Base-by-base conservation (phyloP, 2,113 vertebrate species). In the Campylorhamphus procurvoides region DNA sequence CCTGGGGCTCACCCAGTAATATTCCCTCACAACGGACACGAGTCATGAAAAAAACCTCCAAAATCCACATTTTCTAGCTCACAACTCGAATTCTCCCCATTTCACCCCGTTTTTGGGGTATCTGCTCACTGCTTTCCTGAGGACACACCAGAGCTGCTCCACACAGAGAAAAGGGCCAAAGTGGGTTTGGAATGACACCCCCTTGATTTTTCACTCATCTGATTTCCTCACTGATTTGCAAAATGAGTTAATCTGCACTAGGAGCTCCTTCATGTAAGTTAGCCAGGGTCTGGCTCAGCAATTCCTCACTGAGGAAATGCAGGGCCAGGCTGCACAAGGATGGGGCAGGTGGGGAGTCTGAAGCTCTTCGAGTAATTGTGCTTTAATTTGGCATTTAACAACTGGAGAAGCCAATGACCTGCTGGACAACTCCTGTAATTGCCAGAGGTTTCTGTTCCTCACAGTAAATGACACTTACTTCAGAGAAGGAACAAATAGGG, bases 141-240 rank as follows among this genome's bases (percentile, higher is more conserved):
- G 24, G 72, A 55, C 64, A 33, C 62, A 14, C 14, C 35, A 12
- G 9, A n/a, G 27, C n/a, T 12, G 10, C 75, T n/a, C 35, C 78
- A 29, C 44, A 13, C 37, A 17, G 55, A 50, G 18, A 77, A 52
- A 44, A 83, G 69, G 47, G 33, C 20, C 67, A 27, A 27, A 55
- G 62, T 7, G 19, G 44, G 40, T 44, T 58, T 63, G 50, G 53
- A 52, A 59, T 0, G 3, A n/a, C 0, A 3, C 5, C 40, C 66
- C 44, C 55, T 47, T 3, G 64, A 5, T 28, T 92, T 84, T 89
- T 33, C 53, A 35, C 76, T 50, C 12, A 1, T 80, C 86, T 84
- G 84, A 87, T 93, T 91, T 90, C 46, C 77, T 94, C 46, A 6
- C 8, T 77, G 50, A 84, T 86, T 62, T 23, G 58, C 42, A 46